Conservation (phyloP, 30 jellyfish, hydroid and myxozoan species). For the Sanderia malayensis region DNA sequence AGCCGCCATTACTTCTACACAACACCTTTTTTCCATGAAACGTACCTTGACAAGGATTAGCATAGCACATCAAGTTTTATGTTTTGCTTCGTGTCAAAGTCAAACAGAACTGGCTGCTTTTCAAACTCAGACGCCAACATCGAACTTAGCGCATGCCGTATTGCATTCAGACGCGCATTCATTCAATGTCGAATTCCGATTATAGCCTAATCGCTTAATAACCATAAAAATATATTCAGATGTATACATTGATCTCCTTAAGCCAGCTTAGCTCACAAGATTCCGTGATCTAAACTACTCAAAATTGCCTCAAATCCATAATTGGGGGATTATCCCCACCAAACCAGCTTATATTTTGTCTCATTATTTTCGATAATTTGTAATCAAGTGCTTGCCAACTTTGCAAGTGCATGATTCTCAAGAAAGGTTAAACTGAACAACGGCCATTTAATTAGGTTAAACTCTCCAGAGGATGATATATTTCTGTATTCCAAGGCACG, state of each 20-base stretch:
- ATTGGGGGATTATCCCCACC: background rate
- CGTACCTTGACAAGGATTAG: too few relatives aligned
- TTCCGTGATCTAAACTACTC: constrained; percentile 7
- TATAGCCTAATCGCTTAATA: background rate
- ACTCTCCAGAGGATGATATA: background rate
- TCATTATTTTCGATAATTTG: background rate
- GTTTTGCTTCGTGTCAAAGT: too few relatives aligned
- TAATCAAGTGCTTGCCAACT: background rate
- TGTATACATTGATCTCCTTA: background rate
- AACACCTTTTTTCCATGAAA: too few relatives aligned
- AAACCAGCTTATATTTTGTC: background rate
- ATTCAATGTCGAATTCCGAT: background rate
- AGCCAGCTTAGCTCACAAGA: background rate
- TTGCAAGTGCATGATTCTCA: background rate
- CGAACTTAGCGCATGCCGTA: too few relatives aligned
- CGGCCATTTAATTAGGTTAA: background rate
- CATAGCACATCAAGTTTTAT: too few relatives aligned
- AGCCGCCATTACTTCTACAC: too few relatives aligned
- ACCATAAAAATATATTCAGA: background rate
- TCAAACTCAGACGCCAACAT: too few relatives aligned
- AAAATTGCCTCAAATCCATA: background rate
- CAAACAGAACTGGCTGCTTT: too few relatives aligned
- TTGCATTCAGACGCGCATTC: background rate
- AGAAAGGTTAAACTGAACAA: background rate
- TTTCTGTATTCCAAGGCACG: background rate